phyloP scores from a whole-genome alignment of 1,140 invertebrate genomes.

The Drosophila ohnishii region DNA sequence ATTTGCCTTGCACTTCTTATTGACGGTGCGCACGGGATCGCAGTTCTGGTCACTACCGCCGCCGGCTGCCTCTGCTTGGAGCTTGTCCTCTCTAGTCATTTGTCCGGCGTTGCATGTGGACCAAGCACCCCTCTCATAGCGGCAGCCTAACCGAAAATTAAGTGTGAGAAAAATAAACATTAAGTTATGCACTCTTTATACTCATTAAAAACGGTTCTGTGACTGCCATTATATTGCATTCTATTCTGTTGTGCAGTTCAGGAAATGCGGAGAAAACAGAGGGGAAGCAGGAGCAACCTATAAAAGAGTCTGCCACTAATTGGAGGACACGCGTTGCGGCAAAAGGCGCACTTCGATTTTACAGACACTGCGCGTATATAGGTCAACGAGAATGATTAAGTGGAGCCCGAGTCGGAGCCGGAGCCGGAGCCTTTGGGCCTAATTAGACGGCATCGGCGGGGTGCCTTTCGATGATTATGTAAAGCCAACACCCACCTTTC shows the following conservation, averaged over 20 bases:
- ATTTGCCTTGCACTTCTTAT: slow-evolving; percentile 85
- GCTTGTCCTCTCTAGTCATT: slow-evolving; percentile 88
- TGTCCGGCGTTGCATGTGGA: slow-evolving; percentile 88
- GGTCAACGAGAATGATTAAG: slow-evolving; percentile 25
- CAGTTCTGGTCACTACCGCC: slow-evolving; percentile 82
- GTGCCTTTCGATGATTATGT: not conserved
- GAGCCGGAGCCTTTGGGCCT: slow-evolving; percentile 8
- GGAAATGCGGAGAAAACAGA: slow-evolving; percentile 31
- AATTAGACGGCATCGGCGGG: slow-evolving; percentile 10
- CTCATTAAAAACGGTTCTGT: slow-evolving; percentile 1
- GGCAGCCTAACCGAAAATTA: slow-evolving; percentile 84
- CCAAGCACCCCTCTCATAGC: slow-evolving; percentile 92
- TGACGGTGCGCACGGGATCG: slow-evolving; percentile 85
- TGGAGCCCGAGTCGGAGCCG: not conserved
- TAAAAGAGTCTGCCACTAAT: slow-evolving; percentile 31
- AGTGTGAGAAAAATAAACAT: not conserved
- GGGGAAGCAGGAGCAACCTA: not conserved
- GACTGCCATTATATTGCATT: not conserved
- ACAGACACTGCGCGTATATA: slow-evolving; percentile 21
- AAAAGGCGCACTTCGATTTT: slow-evolving; percentile 23
- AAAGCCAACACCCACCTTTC: slow-evolving; percentile 86
- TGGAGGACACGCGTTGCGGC: slow-evolving; percentile 28
- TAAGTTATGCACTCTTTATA: slow-evolving; percentile 4
- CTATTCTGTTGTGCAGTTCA: slow-evolving; percentile 10
- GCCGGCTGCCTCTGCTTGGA: slow-evolving; percentile 86